Conservation (phyloP, 2,113 vertebrate species). For the Choloepus hoffmanni region DNA sequence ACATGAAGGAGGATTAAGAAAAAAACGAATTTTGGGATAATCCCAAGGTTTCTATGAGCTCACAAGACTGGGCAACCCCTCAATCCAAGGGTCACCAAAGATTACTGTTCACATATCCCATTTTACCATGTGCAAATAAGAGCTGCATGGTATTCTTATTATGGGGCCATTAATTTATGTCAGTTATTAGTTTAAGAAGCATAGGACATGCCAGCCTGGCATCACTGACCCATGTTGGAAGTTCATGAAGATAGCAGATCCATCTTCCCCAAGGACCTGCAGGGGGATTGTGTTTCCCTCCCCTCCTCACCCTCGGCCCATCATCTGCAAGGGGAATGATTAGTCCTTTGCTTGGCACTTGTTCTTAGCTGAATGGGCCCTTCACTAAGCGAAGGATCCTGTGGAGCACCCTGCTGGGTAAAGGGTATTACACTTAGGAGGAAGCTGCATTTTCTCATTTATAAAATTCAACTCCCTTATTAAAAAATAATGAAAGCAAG, state of each 20-base stretch:
- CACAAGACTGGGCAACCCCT: not conserved
- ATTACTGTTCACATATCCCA: not conserved
- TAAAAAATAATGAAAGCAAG: constrained; percentile 74
- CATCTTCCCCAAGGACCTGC: not conserved
- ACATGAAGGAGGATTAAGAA: not conserved
- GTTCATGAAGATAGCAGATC: not conserved
- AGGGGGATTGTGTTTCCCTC: not conserved
- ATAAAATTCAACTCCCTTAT: constrained; percentile 70
- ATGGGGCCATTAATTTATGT: constrained; percentile 11
- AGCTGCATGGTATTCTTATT: not conserved
- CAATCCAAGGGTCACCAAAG: not conserved
- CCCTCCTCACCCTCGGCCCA: not conserved
- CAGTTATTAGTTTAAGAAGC: constrained; percentile 53
- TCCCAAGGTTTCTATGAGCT: not conserved
- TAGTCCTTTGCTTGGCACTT: constrained; percentile 59
- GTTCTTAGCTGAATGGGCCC: constrained; percentile 51
- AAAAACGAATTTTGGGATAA: not conserved
- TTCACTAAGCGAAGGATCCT: constrained; percentile 12
- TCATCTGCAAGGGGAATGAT: constrained; percentile 40
- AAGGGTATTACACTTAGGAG: constrained; percentile 44
- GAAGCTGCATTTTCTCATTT: constrained; percentile 70
- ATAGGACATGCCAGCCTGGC: not conserved
- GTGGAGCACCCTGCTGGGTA: not conserved
- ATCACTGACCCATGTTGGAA: constrained; percentile 36
- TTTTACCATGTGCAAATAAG: not conserved